Evolutionary conservation across 2,113 vertebrate species (phyloP).

Genomic region (Cyanoliseus patagonus): DNA sequence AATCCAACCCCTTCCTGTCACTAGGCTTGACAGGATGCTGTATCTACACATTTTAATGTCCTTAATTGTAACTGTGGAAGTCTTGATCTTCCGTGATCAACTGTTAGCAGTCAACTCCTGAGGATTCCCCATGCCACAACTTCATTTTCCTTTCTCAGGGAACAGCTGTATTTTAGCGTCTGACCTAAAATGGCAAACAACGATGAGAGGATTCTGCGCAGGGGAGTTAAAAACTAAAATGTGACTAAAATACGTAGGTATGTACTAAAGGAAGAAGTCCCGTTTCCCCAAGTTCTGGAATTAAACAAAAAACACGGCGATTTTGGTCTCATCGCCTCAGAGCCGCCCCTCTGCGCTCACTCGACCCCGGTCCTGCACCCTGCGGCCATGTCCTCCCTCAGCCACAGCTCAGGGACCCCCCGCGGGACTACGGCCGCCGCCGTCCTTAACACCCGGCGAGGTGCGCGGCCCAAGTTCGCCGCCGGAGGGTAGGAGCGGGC

Average conservation of each 20-base stretch:
- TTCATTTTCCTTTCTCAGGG: fast-evolving
- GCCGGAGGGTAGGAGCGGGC: background rate
- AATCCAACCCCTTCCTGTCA: background rate
- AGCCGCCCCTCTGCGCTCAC: background rate
- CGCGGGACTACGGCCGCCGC: background rate
- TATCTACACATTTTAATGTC: background rate
- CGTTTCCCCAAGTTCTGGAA: background rate
- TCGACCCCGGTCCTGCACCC: too few relatives aligned
- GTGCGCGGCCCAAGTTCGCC: background rate
- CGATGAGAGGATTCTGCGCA: background rate
- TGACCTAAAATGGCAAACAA: background rate
- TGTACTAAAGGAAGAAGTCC: background rate
- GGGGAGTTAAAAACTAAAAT: background rate
- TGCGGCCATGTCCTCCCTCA: background rate
- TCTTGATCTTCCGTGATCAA: fast-evolving
- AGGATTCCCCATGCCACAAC: fast-evolving
- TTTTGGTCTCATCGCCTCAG: too few relatives aligned
- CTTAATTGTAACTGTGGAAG: too few relatives aligned
- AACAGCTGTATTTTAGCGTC: fast-evolving
- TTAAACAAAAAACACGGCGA: too few relatives aligned
- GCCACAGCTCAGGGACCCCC: background rate
- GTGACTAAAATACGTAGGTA: background rate
- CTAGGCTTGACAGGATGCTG: fast-evolving
- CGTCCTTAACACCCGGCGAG: fast-evolving
- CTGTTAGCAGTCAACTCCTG: background rate